Evolutionary conservation across 2,888 invertebrate genomes (phyloP), one percentile per base, ranked within the genome.

Genomic region (Pyrrhia umbra): DNA sequence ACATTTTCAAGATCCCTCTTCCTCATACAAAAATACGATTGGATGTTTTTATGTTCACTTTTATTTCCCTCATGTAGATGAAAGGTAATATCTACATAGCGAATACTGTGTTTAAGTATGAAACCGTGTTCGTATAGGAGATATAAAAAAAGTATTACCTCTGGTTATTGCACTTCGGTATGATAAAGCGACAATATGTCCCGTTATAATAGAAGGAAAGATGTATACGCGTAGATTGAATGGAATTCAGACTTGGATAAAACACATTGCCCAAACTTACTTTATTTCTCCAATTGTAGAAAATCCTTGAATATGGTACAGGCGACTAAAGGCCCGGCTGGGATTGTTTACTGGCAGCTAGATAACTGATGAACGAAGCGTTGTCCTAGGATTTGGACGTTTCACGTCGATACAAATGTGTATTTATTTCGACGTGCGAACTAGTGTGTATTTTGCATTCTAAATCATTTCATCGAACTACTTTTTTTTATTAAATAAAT

Each of bases 141-240:
- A 68, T 76, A 80, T 82, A 77, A 78, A 82, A 80, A 78, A 72
- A 76, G 13, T 78, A 80, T 76, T 69, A 72, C 79, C 58, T 40
- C 63, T 68, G 51, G 62, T 75, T 80, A 80, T 81, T 77, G 63
- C 68, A 68, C 39, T 69, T 65, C 23, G 57, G 62, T 63, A 42
- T 68, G 73, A 68, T 76, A 76, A 79, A 81, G 68, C 43, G 61
- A 73, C 69, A 76, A 79, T 71, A 61, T 58, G 50, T 68, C 55
- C 40, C 56, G 46, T 67, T 67, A 52, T 75, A 71, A 67, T 64
- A 64, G 59, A 69, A 55, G 42, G 21, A 57, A 66, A 57, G 43
- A 65, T 69, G 63, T 46, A 45, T 39, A 20, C 49, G 43, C 27
- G 67, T 49, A 67, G 58, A 72, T 66, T 75, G 79, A 79, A 75